phyloP scores from a whole-genome alignment of 2,113 vertebrate genomes.

The Rhinogobius similis region DNA sequence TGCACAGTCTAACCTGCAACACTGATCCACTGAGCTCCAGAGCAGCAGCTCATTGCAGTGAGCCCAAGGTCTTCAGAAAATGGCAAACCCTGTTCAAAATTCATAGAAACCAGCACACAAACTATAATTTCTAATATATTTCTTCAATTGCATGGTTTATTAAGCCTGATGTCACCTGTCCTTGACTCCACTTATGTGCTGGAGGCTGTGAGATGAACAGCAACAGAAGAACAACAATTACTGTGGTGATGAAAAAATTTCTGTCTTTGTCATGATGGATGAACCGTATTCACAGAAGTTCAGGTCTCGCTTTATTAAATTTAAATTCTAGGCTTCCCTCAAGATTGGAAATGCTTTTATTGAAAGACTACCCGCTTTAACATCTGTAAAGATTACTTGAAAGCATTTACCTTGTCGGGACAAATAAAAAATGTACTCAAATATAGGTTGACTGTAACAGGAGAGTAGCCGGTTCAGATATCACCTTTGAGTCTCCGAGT shows the following conservation, averaged over 20 bases:
- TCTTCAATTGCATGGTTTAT: constrained; percentile 3
- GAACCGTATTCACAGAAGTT: background rate
- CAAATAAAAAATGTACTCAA: background rate
- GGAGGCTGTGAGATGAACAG: background rate
- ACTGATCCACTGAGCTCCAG: background rate
- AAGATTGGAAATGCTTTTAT: background rate
- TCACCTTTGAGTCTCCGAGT: no score
- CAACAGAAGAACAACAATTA: background rate
- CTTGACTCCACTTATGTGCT: background rate
- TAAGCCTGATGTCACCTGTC: constrained; percentile 3
- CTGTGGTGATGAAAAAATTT: background rate
- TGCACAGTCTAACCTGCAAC: background rate
- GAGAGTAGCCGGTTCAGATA: background rate
- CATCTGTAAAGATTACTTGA: background rate
- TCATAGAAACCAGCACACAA: background rate
- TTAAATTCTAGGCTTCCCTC: background rate
- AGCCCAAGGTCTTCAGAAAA: background rate
- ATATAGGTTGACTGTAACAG: background rate
- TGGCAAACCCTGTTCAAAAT: background rate
- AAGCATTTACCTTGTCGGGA: background rate
- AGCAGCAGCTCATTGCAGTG: background rate
- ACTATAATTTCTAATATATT: background rate
- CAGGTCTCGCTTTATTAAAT: background rate
- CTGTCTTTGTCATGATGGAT: background rate
- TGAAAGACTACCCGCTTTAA: constrained; percentile 1